Percentiles rank a stretch among this genome's conserved stretches.
These are phyloP conservation scores for Microctenopoma steveboyesi DNA, from an alignment of 2,797 vertebrate genomes.

Conservation along the genomic window DNA sequence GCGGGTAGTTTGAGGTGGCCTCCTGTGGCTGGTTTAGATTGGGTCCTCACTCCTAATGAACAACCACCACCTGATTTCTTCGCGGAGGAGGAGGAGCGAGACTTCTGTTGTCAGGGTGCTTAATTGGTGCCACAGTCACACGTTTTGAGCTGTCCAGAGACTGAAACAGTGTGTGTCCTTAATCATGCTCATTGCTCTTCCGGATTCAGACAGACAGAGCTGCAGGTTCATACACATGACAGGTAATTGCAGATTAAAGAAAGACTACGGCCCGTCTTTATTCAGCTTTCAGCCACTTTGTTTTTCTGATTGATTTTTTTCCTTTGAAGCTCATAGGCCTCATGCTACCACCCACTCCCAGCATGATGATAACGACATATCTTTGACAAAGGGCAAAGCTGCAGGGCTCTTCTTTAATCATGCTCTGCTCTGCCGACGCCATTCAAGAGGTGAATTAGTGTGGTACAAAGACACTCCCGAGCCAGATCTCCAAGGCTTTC, in stretches of 20 bases:
- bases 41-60: slow-evolving; percentile 49
- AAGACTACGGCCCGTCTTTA: not conserved
- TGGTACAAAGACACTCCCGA: slow-evolving; percentile 26
- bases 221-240: slow-evolving; percentile 15
- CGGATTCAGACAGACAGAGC: slow-evolving; percentile 27
- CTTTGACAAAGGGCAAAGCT: slow-evolving; percentile 46
- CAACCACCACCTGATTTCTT: slow-evolving; percentile 1
- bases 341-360: not conserved
- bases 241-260: slow-evolving; percentile 25
- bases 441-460: slow-evolving; percentile 49
- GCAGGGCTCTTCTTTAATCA: slow-evolving; percentile 48
- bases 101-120: slow-evolving; percentile 9
- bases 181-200: slow-evolving; percentile 16
- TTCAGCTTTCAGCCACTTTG: slow-evolving; percentile 20
- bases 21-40: slow-evolving; percentile 22
- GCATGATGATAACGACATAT: slow-evolving; percentile 45
- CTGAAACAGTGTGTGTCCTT: not conserved
- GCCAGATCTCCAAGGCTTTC: slow-evolving; percentile 27
- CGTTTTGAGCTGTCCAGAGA: slow-evolving; percentile 25
- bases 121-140: slow-evolving; percentile 45
- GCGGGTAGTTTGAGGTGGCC: slow-evolving; percentile 23
- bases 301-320: slow-evolving; percentile 37
- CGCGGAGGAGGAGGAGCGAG: not conserved
- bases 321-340: slow-evolving; percentile 28
- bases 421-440: slow-evolving; percentile 28